Evolutionary conservation across 1,140 invertebrate species (phyloP), one percentile per base, ranked within the genome.

Genomic region (Cotesia chilonis): DNA sequence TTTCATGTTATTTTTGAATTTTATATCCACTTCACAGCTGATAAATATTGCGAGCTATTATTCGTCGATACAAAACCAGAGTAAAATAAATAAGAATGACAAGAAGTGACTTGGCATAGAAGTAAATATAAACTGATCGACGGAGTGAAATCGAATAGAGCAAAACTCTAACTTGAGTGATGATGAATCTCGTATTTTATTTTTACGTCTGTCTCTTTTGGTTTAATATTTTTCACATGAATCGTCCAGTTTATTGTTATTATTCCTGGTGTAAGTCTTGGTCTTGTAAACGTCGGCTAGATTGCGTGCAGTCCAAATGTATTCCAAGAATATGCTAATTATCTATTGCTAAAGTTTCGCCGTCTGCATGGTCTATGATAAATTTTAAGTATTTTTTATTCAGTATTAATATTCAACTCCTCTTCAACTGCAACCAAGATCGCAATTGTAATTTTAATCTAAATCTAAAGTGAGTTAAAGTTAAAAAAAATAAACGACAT

Each of bases 281-380:
- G 6, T 47, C 41, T 47, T 6, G 41, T 47, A 47, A 47, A 47
- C 41, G 41, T 47, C 41, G 17, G 7, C 14, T 3, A 20, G 28
- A 81, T 81, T 78, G 80, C 80, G 80, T 81, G 80, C 73, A 35
- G 59, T 68, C 77, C 66, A 80, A 80, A 80, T 81, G 79, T 80
- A 14, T 55, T 79, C 76, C 73, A 65, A 69, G 77, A 80, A 81
- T 81, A 80, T 79, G 78, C 78, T 81, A 78, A 81, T 81, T 80
- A 77, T 73, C 78, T 76, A 77, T 57, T 28, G 47, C 54, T 51
- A 78, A 75, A 76, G 67, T 73, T 79, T 80, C 77, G 76, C 80
- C 76, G 73, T 77, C 75, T 28, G 69, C 77, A 79, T 73, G 17
- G 14, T 52, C n/a, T 68, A 38, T 54, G 54, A 55, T 35, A 51